phyloP scores from a whole-genome alignment of 2,797 vertebrate species.

The Eurystomus glaucurus region DNA sequence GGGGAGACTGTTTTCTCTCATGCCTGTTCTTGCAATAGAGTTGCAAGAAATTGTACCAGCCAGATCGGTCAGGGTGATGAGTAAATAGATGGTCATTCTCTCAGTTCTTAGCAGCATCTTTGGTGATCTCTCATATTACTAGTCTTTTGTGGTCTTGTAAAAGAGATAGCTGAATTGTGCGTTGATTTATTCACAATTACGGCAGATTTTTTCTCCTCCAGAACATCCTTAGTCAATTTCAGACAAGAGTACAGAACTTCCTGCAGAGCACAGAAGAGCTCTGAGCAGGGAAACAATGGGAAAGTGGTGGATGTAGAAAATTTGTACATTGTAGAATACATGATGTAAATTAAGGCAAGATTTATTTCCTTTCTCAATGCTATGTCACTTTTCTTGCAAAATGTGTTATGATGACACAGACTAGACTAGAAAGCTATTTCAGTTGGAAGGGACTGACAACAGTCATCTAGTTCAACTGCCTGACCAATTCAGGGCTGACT shows the following conservation, averaged over 20 bases:
- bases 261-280: background rate
- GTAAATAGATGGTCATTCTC: constrained; percentile 42
- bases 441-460: background rate
- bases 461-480: background rate
- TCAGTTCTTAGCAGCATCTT: constrained; percentile 51
- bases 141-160: background rate
- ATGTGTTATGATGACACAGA: background rate
- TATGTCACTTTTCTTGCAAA: constrained; percentile 4
- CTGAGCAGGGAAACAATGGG: background rate
- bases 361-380: background rate
- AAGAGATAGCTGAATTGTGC: background rate
- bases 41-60: constrained; percentile 55
- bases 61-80: constrained; percentile 66
- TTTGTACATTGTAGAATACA: background rate
- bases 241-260: background rate
- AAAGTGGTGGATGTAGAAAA: background rate
- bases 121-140: constrained; percentile 34
- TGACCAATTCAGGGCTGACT: background rate
- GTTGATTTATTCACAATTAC: constrained; percentile 35
- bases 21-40: constrained; percentile 45
- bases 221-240: constrained; percentile 14
- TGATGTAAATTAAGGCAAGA: background rate
- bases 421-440: background rate
- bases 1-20: background rate
- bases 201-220: background rate